Base-by-base conservation (phyloP, 2,888 invertebrate genomes). In the Mallateleia sp. region DNA sequence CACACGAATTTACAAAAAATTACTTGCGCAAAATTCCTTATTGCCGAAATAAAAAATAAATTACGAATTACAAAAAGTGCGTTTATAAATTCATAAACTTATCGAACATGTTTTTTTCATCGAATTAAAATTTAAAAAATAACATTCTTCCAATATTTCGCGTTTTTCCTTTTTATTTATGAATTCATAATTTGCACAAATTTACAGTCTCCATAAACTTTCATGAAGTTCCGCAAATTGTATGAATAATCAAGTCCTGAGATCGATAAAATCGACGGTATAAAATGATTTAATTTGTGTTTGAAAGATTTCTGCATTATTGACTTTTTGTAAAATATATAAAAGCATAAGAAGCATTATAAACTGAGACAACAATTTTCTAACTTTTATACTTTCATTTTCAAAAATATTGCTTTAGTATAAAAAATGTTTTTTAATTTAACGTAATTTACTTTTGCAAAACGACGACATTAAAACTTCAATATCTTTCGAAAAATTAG, bases 1-100 rank as follows among this genome's bases (percentile, higher is more conserved):
- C 18, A 52, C 18, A 47, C 45, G 52, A 81, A 72, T 72, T 81
- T 66, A 81, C 34, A 81, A 74, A 72, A 66, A 38, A 58, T 54
- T 6, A 15, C 32, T 28, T 34, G 47, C 67, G 34, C 66, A 66
- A 64, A 66, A 77, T 66, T 34, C 47, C 34, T 78, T 62, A 52
- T 38, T 45, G 54, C 22, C 47, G 32, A 77, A 28, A 32, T 78
- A 67, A 34, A 78, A 67, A 67, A 78, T 78, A 66, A 45, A 56
- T 77, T 47, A 77, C 52, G 38, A 64, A 75, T 75, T 75, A 60
- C 32, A 78, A 78, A 67, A 72, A 56, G 28, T 64, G 20, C 24
- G 22, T 45, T 66, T 58, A 78, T 34, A 47, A 58, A 78, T 69
- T 50, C 78, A 78, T 56, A 77, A 66, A 66, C 60, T 32, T 14